phyloP scores from a whole-genome alignment of 2,113 vertebrate genomes.

The Hemibagrus wyckioides region DNA sequence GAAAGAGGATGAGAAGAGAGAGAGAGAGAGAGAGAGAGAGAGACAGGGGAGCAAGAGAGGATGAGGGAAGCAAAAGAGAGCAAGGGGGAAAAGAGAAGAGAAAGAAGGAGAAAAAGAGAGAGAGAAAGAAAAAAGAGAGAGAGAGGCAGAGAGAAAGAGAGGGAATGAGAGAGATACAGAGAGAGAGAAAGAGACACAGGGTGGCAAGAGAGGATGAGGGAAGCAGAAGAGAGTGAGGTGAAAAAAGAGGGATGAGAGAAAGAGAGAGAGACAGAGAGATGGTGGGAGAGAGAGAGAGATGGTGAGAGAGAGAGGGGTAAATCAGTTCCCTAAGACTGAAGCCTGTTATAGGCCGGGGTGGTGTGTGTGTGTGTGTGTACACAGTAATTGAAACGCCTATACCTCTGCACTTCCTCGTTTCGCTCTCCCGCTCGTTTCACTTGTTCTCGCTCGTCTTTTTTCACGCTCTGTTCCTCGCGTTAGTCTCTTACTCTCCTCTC shows the following conservation, averaged over 20 bases:
- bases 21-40: too few relatives aligned
- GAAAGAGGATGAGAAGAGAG: neutral
- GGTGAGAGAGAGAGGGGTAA: constrained; percentile 52
- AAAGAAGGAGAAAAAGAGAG: neutral
- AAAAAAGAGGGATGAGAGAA: constrained; percentile 38
- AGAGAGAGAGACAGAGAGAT: constrained; percentile 13
- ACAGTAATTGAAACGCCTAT: constrained; percentile 72
- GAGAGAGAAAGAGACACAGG: too few relatives aligned
- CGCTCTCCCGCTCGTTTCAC: constrained; percentile 49
- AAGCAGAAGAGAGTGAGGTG: neutral
- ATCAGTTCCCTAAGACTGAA: constrained; percentile 69
- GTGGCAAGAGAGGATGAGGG: neutral
- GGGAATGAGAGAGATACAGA: neutral
- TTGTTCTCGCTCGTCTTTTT: constrained; percentile 49
- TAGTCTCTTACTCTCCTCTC: constrained; percentile 29
- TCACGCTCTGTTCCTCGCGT: constrained; percentile 48
- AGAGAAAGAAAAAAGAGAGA: neutral
- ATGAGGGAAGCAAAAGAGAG: neutral
- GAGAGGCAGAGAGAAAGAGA: neutral
- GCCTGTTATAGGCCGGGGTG: constrained; percentile 67
- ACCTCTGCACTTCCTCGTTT: constrained; percentile 41
- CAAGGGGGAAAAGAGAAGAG: neutral
- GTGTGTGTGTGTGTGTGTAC: constrained; percentile 63
- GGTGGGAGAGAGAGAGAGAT: constrained; percentile 36
- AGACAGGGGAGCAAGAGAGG: too few relatives aligned